Evolutionary conservation across 2,888 invertebrate genomes (phyloP), one percentile per base, ranked within the genome.

Genomic region (Drosophila fungiperda): DNA sequence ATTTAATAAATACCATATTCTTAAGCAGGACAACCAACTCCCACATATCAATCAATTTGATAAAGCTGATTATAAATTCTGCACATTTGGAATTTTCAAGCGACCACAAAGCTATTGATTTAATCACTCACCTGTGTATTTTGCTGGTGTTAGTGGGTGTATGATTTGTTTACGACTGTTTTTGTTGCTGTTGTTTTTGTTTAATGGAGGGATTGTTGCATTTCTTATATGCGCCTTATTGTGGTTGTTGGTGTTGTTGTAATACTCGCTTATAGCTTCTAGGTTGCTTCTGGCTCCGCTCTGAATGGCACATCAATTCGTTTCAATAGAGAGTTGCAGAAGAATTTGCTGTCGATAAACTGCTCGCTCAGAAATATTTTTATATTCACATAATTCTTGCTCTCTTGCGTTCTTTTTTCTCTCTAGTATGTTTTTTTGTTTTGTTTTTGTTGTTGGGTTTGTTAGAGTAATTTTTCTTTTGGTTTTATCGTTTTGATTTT

Each of bases 261-360:
- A 91, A 91, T 90, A 90, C 90, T 91, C 83, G 80, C 87, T 83
- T 90, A 90, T 90, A 90, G 91, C 89, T 84, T 90, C 89, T 90
- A 89, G 58, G 84, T 79, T 81, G 62, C 69, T 71, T 72, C 71
- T 71, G 68, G 63, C 58, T 78, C 45, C 45, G 69, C 71, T 80
- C 80, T 82, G 73, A 89, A 87, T 87, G 87, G 87, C 87, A 87
- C 87, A 87, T 87, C 78, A 82, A 87, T 83, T 63, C 62, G 68
- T 76, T 68, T 52, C 36, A 29, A 29, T 49, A 17, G 49, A 26
- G 57, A 57, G 57, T 36, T 42, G 23, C 29, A 58, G 57, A 64
- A 76, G 67, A 75, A 61, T 79, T 66, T 66, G 58, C 55, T 73
- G 64, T 80, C 59, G 53, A 50, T 68, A 57, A 75, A 60, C 57